Evolutionary conservation across 2,113 vertebrate genomes (phyloP), one percentile per base, ranked within the genome.

Genomic region (Clarias magur): DNA sequence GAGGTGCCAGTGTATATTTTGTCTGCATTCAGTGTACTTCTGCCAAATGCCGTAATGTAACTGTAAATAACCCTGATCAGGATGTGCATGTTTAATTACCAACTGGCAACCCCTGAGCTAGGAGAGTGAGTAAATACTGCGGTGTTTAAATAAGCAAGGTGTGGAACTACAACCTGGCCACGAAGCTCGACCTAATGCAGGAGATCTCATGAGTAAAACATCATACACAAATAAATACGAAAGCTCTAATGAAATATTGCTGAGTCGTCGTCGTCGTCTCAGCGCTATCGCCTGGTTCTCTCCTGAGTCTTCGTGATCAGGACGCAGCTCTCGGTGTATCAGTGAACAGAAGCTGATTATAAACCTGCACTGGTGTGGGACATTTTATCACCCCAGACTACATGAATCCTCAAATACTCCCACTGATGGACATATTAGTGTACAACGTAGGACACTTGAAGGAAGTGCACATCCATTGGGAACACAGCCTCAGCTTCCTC

Each of bases 111-210:
- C 13, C 4, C 48, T n/a, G 23, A 70, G 30, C 85, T n/a, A 81
- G 72, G 53, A 81, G 17, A 25, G 83, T 25, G n/a, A n/a, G 82
- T 42, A 85, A 78, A 78, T 59, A 85, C 23, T 34, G 6, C 72
- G 1, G 73, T 62, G 56, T 78, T 65, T 78, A 63, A 76, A 11
- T 76, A 60, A 80, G 17, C 23, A 1, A 80, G 76, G 27, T 57
- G 53, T 78, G 75, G 42, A 78, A 78, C 23, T 19, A 4, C 9
- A 79, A 78, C 54, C 53, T 1, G 7, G 0, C n/a, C n/a, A 17
- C 54, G 21, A 12, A 80, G 16, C 7, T 57, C 8, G 15, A 80
- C 7, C 48, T 48, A 48, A 7, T 8, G 75, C 48, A 27, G 8
- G 5, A 79, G 13, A 79, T 16, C 75, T 16, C 42, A 12, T 16